Percentiles rank a stretch among this genome's conserved stretches.
These are phyloP conservation scores for Agrotis clavis DNA, from an alignment of 2,888 invertebrate species.

Conservation along the genomic window DNA sequence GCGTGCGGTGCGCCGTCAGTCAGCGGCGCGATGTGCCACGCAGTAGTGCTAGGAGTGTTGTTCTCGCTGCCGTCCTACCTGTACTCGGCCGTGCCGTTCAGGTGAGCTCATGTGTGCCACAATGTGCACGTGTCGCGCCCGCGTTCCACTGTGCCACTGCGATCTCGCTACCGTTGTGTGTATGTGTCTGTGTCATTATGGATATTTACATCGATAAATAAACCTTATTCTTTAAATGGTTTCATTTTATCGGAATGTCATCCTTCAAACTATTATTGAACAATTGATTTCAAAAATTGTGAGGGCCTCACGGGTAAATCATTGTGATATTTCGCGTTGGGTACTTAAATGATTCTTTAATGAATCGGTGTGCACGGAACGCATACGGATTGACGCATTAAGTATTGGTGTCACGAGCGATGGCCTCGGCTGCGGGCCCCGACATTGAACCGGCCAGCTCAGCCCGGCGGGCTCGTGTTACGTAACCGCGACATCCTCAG, in stretches of 20 bases:
- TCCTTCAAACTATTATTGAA: neutral
- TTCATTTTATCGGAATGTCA: slow-evolving; percentile 6
- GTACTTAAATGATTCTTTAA: slow-evolving; percentile 54
- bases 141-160: slow-evolving; percentile 4
- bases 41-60: slow-evolving; percentile 86
- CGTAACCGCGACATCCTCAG: slow-evolving; percentile 9
- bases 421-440: slow-evolving; percentile 46
- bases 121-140: slow-evolving; percentile 7
- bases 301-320: slow-evolving; percentile 25
- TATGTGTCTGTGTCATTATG: slow-evolving; percentile 27
- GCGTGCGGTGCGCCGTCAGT: slow-evolving; percentile 55
- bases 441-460: slow-evolving; percentile 10
- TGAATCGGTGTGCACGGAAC: slow-evolving; percentile 50
- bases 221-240: slow-evolving; percentile 7
- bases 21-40: slow-evolving; percentile 84
- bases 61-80: slow-evolving; percentile 87
- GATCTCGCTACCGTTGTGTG: slow-evolving; percentile 1
- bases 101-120: slow-evolving; percentile 76
- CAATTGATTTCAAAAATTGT: neutral
- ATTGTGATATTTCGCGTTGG: slow-evolving; percentile 45
- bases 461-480: slow-evolving; percentile 11
- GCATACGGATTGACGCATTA: slow-evolving; percentile 61
- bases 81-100: slow-evolving; percentile 87
- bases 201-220: slow-evolving; percentile 6
- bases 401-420: slow-evolving; percentile 67